phyloP scores from a whole-genome alignment of 2,888 invertebrate species.

The Parascotia fuliginaria region DNA sequence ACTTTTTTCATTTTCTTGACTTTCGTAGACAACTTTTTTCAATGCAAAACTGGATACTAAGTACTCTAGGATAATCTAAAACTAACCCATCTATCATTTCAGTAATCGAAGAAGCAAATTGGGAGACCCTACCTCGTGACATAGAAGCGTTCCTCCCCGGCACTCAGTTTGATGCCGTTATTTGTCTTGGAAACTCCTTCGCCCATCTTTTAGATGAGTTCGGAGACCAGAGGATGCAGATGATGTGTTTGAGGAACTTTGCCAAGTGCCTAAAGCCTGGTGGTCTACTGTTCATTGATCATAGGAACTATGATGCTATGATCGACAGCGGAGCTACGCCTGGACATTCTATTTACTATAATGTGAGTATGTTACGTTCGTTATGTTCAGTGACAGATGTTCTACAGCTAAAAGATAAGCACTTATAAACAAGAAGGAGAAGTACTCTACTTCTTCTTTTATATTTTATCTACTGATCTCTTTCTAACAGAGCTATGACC shows the following conservation, averaged over 20 bases:
- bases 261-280: constrained; percentile 93
- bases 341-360: constrained; percentile 94
- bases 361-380: constrained; percentile 86
- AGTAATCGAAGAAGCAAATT: constrained; percentile 97
- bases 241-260: constrained; percentile 92
- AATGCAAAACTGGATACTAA: background rate
- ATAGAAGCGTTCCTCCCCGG: constrained; percentile 86
- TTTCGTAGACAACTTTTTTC: too few relatives aligned
- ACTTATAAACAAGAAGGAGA: too few relatives aligned
- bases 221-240: constrained; percentile 93
- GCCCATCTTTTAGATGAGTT: constrained; percentile 93
- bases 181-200: constrained; percentile 96
- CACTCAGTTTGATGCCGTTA: constrained; percentile 93
- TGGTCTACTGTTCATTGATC: constrained; percentile 94
- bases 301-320: constrained; percentile 93
- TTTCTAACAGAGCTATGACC: too few relatives aligned
- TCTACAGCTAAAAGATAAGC: too few relatives aligned
- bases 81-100: constrained; percentile 27
- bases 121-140: constrained; percentile 92
- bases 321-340: constrained; percentile 93
- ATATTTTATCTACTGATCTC: too few relatives aligned
- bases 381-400: too few relatives aligned
- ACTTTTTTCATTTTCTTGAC: too few relatives aligned
- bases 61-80: too few relatives aligned
- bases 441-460: too few relatives aligned